phyloP scores from a whole-genome alignment of 1,140 invertebrate genomes.

The Macrosteles quadrilineatus region DNA sequence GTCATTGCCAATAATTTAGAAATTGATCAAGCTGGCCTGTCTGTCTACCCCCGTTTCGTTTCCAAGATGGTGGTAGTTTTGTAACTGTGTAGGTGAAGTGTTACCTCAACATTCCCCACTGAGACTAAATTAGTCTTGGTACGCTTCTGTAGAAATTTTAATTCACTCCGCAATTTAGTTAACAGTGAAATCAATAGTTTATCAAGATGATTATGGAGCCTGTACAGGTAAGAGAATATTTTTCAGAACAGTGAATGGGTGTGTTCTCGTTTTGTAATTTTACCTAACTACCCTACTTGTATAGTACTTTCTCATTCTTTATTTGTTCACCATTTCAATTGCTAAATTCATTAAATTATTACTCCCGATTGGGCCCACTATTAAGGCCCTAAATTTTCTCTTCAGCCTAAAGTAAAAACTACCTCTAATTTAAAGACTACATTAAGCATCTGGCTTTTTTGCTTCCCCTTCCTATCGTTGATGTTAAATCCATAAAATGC shows the following conservation, averaged over 20 bases:
- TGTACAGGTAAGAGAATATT: conserved; percentile 9
- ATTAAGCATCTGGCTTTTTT: too few relatives aligned
- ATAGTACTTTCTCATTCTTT: not conserved
- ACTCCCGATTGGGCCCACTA: not conserved
- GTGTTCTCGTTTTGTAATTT: not conserved
- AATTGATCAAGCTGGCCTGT: conserved; percentile 11
- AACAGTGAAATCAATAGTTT: not conserved
- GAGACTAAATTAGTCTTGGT: not conserved
- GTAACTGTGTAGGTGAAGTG: not conserved
- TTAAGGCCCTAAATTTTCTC: not conserved
- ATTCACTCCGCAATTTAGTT: too few relatives aligned
- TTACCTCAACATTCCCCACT: not conserved
- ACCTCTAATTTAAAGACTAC: too few relatives aligned
- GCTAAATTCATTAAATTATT: not conserved
- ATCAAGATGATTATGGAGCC: conserved; percentile 18
- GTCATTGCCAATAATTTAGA: conserved; percentile 13
- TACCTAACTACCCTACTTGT: not conserved
- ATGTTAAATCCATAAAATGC: too few relatives aligned
- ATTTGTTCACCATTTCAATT: not conserved
- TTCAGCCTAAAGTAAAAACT: not conserved
- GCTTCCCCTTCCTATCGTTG: too few relatives aligned
- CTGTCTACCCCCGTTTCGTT: not conserved
- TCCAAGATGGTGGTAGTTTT: conserved; percentile 16
- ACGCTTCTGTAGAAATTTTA: not conserved
- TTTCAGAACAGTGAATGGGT: not conserved